Evolutionary conservation across 2,113 vertebrate genomes (phyloP).

Genomic region (Erythrolamprus reginae): DNA sequence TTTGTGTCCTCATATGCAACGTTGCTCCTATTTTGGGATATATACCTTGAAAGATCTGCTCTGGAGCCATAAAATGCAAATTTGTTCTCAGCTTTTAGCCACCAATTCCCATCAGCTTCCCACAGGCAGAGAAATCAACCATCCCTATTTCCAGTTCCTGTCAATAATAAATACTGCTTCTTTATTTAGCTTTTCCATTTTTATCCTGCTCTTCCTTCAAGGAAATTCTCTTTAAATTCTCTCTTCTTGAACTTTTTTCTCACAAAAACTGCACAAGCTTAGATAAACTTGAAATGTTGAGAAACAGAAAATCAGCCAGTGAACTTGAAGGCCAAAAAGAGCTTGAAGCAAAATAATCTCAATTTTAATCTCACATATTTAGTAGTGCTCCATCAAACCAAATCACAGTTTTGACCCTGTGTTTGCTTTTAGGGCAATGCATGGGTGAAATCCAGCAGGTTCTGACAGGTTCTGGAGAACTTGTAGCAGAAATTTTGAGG

Average conservation of each 20-base stretch:
- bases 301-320: background rate
- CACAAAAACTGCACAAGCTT: background rate
- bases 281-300: background rate
- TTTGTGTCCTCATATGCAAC: background rate
- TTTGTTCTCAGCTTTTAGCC: background rate
- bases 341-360: background rate
- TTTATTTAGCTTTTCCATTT: background rate
- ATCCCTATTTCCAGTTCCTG: background rate
- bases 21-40: background rate
- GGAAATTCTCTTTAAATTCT: background rate
- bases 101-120: background rate
- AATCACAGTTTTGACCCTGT: background rate
- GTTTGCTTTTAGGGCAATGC: background rate
- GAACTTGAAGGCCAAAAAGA: background rate
- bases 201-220: background rate
- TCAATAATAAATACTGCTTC: background rate
- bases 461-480: too few species aligned
- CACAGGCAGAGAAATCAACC: background rate
- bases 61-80: background rate
- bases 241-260: background rate
- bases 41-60: background rate
- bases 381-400: background rate
- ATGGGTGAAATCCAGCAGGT: too few species aligned
- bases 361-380: background rate
- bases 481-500: too few species aligned